phyloP scores from a whole-genome alignment of 1,140 invertebrate genomes.

The Hyposmocoma kahamanoa region DNA sequence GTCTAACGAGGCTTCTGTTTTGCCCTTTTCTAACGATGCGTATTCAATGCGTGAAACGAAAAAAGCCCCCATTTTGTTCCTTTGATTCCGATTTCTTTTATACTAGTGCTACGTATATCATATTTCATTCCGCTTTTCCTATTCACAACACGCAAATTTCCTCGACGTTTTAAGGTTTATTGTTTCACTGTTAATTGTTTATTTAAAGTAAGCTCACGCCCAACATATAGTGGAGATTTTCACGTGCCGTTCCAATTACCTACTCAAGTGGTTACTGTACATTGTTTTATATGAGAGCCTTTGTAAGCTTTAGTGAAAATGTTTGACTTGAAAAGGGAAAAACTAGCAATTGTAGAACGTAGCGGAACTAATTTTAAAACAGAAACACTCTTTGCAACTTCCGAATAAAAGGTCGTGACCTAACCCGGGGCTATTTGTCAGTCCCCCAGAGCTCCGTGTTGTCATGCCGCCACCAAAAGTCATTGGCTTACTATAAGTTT shows the following conservation, averaged over 20 bases:
- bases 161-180: too few relatives aligned
- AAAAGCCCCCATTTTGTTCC: slow-evolving; percentile 5
- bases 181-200: too few relatives aligned
- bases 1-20: slow-evolving; percentile 28
- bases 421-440: slow-evolving; percentile 53
- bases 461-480: slow-evolving; percentile 54
- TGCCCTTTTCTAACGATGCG: slow-evolving; percentile 19
- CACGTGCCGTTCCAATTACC: too few relatives aligned
- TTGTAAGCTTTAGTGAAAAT: too few relatives aligned
- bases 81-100: slow-evolving; percentile 14
- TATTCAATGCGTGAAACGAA: slow-evolving; percentile 20
- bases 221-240: too few relatives aligned
- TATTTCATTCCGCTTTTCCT: neutral
- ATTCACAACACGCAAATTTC: neutral
- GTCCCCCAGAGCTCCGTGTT: slow-evolving; percentile 33
- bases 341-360: too few relatives aligned
- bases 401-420: slow-evolving; percentile 61
- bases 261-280: too few relatives aligned
- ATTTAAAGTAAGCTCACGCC: too few relatives aligned
- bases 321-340: too few relatives aligned
- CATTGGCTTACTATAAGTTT: slow-evolving; percentile 59
- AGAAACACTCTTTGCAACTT: slow-evolving; percentile 24
- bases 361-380: slow-evolving; percentile 17
- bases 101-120: slow-evolving; percentile 1
- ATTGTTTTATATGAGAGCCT: too few relatives aligned